Percentiles rank a stretch among this genome's conserved stretches.
phyloP scores from a whole-genome alignment of 2,113 vertebrate genomes.

The Eulemur rufifrons region DNA sequence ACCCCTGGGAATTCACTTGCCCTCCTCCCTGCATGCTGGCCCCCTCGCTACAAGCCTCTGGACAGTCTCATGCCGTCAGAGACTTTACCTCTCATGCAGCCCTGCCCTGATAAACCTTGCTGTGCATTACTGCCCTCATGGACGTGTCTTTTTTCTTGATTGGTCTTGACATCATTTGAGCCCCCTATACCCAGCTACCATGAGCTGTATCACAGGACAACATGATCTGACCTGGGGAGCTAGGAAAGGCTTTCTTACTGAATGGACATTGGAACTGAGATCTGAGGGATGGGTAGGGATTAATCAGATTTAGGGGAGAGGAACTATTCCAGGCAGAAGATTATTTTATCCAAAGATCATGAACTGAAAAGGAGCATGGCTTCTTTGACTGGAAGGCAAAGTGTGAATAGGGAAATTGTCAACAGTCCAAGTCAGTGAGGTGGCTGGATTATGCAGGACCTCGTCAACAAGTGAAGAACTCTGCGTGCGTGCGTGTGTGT shows the following conservation, averaged over 20 bases:
- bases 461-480: not conserved
- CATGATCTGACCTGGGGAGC: not conserved
- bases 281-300: not conserved
- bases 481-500: fast-evolving
- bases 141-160: not conserved
- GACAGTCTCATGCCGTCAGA: not conserved
- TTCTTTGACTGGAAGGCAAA: not conserved
- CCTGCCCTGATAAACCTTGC: not conserved
- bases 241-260: not conserved
- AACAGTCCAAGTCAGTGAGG: not conserved
- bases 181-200: not conserved
- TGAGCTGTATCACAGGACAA: not conserved
- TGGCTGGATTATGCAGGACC: not conserved
- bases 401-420: not conserved
- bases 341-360: not conserved
- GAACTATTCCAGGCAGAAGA: not conserved
- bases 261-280: not conserved
- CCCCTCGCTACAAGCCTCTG: not conserved
- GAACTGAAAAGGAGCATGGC: not conserved
- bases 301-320: not conserved
- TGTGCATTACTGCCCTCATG: too few relatives aligned
- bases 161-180: not conserved
- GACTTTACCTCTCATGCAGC: not conserved
- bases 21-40: not conserved
- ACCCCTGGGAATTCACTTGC: not conserved